These are phyloP conservation scores for Sarotherodon lohbergeri DNA, from an alignment of 2,113 vertebrate genomes.

Conservation along the genomic window DNA sequence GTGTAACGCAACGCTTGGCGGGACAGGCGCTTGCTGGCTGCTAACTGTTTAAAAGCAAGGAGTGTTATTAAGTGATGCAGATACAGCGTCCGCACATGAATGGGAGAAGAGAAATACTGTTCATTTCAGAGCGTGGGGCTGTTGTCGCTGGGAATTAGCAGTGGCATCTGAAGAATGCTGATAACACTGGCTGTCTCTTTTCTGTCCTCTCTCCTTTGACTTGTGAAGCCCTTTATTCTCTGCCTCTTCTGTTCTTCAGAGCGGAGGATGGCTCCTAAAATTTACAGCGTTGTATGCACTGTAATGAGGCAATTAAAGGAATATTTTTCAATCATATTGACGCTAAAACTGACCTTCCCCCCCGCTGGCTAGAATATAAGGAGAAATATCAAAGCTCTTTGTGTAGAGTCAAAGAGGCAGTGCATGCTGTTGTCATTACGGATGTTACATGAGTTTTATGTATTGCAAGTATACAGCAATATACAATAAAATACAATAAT, in stretches of 20 bases:
- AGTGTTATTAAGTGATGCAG: slow-evolving; percentile 92
- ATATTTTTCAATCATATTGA: neutral
- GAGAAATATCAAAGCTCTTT: neutral
- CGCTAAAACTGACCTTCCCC: neutral
- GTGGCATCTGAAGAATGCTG: slow-evolving; percentile 86
- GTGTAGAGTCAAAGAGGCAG: neutral
- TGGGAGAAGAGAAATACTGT: slow-evolving; percentile 95
- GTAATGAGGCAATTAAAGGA: neutral
- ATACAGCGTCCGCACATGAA: slow-evolving; percentile 81
- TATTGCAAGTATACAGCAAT: neutral
- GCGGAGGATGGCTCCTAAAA: neutral
- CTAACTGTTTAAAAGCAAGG: slow-evolving; percentile 87
- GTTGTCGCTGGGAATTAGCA: slow-evolving; percentile 85
- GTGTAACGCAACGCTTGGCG: slow-evolving; percentile 30
- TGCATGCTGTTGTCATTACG: neutral
- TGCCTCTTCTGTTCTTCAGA: neutral
- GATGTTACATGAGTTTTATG: neutral
- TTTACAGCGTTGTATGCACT: neutral
- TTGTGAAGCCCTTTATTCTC: slow-evolving; percentile 5
- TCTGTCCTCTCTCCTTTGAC: slow-evolving; percentile 10
- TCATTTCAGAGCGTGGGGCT: slow-evolving; percentile 86
- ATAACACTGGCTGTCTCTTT: slow-evolving; percentile 44
- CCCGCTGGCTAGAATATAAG: neutral
- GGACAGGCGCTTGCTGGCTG: slow-evolving; percentile 74
- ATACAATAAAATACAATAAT: neutral